Conservation (phyloP, 1,140 invertebrate genomes). For the Drosophila chauvacae region DNA sequence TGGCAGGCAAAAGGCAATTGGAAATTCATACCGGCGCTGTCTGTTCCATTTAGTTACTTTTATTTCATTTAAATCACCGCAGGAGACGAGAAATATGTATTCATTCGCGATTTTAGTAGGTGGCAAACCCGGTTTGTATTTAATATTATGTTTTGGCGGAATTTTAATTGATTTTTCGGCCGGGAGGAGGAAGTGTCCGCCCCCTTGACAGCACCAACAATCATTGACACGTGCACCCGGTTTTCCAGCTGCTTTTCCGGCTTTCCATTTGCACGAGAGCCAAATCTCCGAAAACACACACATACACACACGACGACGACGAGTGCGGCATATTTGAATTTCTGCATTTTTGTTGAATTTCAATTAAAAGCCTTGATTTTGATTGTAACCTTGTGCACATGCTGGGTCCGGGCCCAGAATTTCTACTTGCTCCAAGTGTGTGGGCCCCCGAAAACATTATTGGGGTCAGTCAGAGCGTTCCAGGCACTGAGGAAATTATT, state of each 20-base stretch:
- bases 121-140: slow-evolving; percentile 25
- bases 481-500: not conserved
- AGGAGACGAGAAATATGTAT: slow-evolving; percentile 14
- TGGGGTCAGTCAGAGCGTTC: slow-evolving; percentile 33
- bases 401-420: slow-evolving; percentile 36
- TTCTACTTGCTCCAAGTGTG: slow-evolving; percentile 22
- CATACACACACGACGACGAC: slow-evolving; percentile 3
- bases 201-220: slow-evolving; percentile 24
- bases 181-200: slow-evolving; percentile 8
- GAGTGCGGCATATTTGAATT: slow-evolving; percentile 50
- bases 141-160: slow-evolving; percentile 52
- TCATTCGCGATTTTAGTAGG: slow-evolving; percentile 23
- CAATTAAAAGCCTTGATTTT: slow-evolving; percentile 83
- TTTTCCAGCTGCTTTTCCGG: slow-evolving; percentile 39
- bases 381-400: slow-evolving; percentile 71
- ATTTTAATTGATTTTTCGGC: slow-evolving; percentile 57
- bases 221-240: slow-evolving; percentile 46
- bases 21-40: slow-evolving; percentile 13
- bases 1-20: not conserved
- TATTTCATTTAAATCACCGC: slow-evolving; percentile 23
- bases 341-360: slow-evolving; percentile 76
- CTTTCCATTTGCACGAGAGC: slow-evolving; percentile 39
- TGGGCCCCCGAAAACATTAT: slow-evolving; percentile 25
- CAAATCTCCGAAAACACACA: slow-evolving; percentile 38
- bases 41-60: slow-evolving; percentile 17